A percentile compares a stretch with the other conserved stretches of the same genome.
Conservation (phyloP, 2,888 invertebrate genomes). For the Liposcelis brunnea region DNA sequence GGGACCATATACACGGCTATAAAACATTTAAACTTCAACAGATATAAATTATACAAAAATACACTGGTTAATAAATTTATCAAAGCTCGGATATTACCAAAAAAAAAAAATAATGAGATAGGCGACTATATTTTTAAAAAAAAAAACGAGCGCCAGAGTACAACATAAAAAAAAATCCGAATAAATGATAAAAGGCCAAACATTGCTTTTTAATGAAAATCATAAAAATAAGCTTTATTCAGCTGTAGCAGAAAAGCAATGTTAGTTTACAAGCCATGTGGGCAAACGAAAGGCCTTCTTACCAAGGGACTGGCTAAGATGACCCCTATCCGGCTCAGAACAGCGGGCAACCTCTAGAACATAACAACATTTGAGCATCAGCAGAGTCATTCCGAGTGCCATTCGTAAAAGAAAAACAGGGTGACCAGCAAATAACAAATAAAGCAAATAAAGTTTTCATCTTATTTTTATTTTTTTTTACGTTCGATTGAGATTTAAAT, state of each 20-base stretch:
- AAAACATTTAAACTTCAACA: no score
- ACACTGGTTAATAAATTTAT: no score
- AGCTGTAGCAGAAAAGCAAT: constrained; percentile 9
- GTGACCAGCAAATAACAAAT: no score
- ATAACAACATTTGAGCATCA: constrained; percentile 10
- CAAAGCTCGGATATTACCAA: not conserved
- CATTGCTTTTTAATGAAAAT: constrained; percentile 1
- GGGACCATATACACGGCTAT: no score
- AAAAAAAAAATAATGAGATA: constrained; percentile 11
- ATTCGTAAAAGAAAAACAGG: constrained; percentile 11
- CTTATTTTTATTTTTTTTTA: no score
- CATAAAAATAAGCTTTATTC: constrained; percentile 11
- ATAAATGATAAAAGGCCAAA: constrained; percentile 3
- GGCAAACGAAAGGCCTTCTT: constrained; percentile 34
- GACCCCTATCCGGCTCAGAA: constrained; percentile 90
- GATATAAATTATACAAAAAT: no score
- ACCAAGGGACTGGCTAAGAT: constrained; percentile 92
- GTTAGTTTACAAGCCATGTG: constrained; percentile 15
- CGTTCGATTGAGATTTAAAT: no score
- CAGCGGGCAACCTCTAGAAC: constrained; percentile 86
- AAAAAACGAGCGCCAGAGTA: constrained; percentile 10
- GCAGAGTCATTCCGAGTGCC: constrained; percentile 10
- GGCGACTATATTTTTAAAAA: constrained; percentile 10
- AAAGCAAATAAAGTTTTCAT: no score
- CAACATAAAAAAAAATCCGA: constrained; percentile 12